Evolutionary conservation across 2,888 invertebrate genomes (phyloP).

Genomic region (Pristionchus japonicus): DNA sequence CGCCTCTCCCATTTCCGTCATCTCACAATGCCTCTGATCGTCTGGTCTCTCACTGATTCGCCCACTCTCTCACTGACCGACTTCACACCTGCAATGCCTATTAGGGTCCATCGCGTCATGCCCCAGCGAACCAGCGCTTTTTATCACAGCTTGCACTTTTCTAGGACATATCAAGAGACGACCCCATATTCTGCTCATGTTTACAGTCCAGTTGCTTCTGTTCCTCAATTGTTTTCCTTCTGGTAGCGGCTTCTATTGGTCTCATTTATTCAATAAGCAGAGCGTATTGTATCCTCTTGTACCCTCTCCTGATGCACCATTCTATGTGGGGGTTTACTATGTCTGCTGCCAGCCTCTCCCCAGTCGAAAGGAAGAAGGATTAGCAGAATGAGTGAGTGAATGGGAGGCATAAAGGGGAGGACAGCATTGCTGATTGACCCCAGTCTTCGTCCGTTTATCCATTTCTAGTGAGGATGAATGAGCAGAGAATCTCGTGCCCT

Average conservation of each 20-base stretch:
- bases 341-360: conserved; percentile 18
- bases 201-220: background rate
- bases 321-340: background rate
- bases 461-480: background rate
- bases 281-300: background rate
- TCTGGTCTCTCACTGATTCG: background rate
- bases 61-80: background rate
- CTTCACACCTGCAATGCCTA: conserved; percentile 23
- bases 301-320: background rate
- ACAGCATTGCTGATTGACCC: conserved; percentile 21
- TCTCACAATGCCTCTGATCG: background rate
- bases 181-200: background rate
- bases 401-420: background rate
- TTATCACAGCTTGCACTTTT: background rate
- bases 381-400: conserved; percentile 32
- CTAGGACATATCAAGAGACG: background rate
- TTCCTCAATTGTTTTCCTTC: background rate
- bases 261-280: background rate
- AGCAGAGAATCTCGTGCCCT: background rate
- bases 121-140: background rate
- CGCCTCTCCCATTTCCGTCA: background rate
- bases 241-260: background rate
- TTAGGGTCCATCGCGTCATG: conserved; percentile 20
- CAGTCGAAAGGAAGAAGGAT: background rate
- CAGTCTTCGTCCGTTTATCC: no score